Percentiles rank a stretch among this genome's conserved stretches.
Evolutionary conservation across 53 echinoderm and acorn worm species (phyloP).

Genomic region (Stichopus horrens): DNA sequence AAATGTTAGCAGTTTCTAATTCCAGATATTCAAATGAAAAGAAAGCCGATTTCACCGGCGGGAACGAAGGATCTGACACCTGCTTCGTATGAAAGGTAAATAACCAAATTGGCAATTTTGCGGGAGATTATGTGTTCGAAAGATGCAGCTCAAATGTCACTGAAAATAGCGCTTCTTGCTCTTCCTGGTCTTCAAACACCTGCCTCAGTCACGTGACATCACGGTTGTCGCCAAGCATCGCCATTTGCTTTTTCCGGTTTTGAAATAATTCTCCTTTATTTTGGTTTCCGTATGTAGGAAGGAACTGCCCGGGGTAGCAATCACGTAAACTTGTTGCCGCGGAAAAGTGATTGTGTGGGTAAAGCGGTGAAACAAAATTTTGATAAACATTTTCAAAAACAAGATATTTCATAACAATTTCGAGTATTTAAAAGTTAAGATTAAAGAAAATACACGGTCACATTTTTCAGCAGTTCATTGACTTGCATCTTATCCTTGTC

Average conservation of each 20-base stretch:
- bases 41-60: not conserved
- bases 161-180: constrained; percentile 6
- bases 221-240: not conserved
- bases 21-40: constrained; percentile 10
- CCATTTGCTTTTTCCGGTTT: constrained; percentile 18
- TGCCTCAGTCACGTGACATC: constrained; percentile 16
- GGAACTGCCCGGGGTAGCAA: constrained; percentile 30
- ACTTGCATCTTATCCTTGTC: not conserved
- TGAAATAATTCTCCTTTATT: constrained; percentile 4
- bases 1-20: not conserved
- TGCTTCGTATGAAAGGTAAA: constrained; percentile 40
- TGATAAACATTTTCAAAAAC: not conserved
- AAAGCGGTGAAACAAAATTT: not conserved
- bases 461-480: not conserved
- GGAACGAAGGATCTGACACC: constrained; percentile 22
- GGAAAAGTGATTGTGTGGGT: not conserved
- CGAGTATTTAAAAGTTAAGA: not conserved
- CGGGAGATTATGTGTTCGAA: constrained; percentile 21
- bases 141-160: constrained; percentile 26
- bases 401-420: not conserved
- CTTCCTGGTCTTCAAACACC: not conserved
- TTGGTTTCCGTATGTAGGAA: not conserved
- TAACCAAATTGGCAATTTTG: constrained; percentile 33
- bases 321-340: constrained; percentile 15
- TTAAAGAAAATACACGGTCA: not conserved